A percentile compares a stretch with the other conserved stretches of the same genome.
These are phyloP conservation scores for Crossocerus cetratus DNA, from an alignment of 2,888 invertebrate species.

Conservation along the genomic window DNA sequence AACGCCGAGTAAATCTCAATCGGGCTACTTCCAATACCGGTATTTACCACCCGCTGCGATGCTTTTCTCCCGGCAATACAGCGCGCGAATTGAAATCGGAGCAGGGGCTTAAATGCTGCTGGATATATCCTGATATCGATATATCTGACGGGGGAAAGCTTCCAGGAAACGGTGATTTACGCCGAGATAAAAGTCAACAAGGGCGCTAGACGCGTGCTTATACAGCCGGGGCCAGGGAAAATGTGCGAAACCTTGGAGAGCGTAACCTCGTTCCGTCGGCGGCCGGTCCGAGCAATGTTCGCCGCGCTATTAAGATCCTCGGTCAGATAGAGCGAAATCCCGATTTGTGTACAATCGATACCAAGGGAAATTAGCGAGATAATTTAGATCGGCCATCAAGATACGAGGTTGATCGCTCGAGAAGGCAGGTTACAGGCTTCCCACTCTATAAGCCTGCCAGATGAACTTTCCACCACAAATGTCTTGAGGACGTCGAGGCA, in stretches of 20 bases:
- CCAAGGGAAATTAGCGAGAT: slow-evolving; percentile 65
- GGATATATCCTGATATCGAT: too few species aligned
- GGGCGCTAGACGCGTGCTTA: slow-evolving; percentile 22
- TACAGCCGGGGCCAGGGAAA: too few species aligned
- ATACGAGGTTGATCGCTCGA: slow-evolving; percentile 39
- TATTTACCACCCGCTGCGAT: background rate
- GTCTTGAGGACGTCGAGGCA: background rate
- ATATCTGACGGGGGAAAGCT: background rate
- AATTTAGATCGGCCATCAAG: slow-evolving; percentile 66
- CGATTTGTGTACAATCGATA: slow-evolving; percentile 69
- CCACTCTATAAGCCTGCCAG: slow-evolving; percentile 4
- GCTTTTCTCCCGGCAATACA: background rate
- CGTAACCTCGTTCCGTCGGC: slow-evolving; percentile 26
- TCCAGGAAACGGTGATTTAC: background rate
- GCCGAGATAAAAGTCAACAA: background rate
- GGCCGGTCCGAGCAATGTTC: slow-evolving; percentile 34
- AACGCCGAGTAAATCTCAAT: background rate
- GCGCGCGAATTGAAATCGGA: background rate
- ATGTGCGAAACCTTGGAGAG: background rate
- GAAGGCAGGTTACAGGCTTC: slow-evolving; percentile 12
- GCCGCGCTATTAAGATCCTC: slow-evolving; percentile 65
- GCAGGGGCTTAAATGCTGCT: too few species aligned
- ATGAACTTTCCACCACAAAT: slow-evolving; percentile 24
- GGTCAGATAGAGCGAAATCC: slow-evolving; percentile 59
- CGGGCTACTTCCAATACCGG: background rate